Base-by-base conservation (phyloP, 2,888 invertebrate species). In the Villa cingulata region DNA sequence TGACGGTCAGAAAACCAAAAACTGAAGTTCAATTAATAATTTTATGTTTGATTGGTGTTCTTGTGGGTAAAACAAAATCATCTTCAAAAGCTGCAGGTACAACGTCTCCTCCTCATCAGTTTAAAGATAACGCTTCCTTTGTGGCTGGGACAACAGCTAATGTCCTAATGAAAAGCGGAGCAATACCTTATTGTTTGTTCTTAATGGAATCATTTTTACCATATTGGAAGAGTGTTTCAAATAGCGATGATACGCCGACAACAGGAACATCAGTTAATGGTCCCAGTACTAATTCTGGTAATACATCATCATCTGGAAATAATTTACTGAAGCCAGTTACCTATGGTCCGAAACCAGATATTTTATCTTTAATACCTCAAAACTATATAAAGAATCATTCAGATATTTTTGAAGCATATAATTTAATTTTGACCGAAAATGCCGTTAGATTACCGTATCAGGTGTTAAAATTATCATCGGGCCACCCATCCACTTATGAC, bases 341-440 rank as follows among this genome's bases (percentile, higher is more conserved):
- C 15, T 79, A 83, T 2, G 79, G 83, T 34, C 81, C 89, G 0
- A 79, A 88, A 41, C 92, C 92, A 0, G 95, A 97, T 63, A 91
- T 95, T 86, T 86, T 89, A 7, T 95, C 95, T 12, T 89, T 97
- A 71, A 96, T 96, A 72, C 76, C 87, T 45, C 80, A 85, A 54
- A 91, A 90, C 62, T 94, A 94, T 61, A 86, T 95, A 36, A 92
- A 91, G 68, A 90, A 92, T 65, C 84, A 87, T 1, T 78, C 83
- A 43, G 95, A 96, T 63, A 86, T 96, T 32, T 94, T 97, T 64
- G 88, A 92, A 63, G 86, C 88, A 52, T 95, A 94, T 66, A 88
- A 90, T 12, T 88, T 90, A 54, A 74, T 96, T n/a, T 72, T 97
- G 20, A 94, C 96, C 46, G 96, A 97, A 73, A 89, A 96, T 78